phyloP scores from a whole-genome alignment of 2,797 vertebrate species.

The Diceros bicornis region DNA sequence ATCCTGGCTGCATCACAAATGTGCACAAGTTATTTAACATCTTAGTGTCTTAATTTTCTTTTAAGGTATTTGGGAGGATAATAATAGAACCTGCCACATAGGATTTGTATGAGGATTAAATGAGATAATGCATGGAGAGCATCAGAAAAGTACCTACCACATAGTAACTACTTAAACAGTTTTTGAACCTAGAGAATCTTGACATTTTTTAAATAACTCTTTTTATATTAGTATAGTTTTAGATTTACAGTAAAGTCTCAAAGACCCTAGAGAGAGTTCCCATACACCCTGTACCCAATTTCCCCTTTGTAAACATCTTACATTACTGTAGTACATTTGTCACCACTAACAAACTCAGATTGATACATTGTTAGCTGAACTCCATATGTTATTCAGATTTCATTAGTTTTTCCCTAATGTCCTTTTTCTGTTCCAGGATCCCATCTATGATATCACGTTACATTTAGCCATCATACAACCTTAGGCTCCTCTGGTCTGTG shows the following conservation, averaged over 20 bases:
- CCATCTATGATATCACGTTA: neutral
- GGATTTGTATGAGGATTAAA: neutral
- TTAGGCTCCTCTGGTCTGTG: neutral
- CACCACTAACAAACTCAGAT: neutral
- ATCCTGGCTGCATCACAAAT: neutral
- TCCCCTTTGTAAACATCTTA: neutral
- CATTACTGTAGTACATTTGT: neutral
- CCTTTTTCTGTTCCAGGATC: neutral
- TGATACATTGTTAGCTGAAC: neutral
- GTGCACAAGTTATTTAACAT: neutral
- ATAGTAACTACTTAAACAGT: neutral
- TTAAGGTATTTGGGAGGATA: neutral
- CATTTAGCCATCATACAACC: neutral
- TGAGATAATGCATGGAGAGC: neutral
- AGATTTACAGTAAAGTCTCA: neutral
- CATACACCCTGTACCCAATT: neutral
- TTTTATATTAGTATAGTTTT: neutral
- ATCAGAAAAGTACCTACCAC: neutral
- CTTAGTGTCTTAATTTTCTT: neutral
- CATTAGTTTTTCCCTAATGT: neutral
- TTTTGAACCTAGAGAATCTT: neutral
- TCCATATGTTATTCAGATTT: neutral
- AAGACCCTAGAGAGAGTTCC: neutral
- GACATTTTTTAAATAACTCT: neutral
- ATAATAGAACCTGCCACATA: neutral